Conservation (phyloP, 2,888 invertebrate genomes). For the Orchesellides sinensis region DNA sequence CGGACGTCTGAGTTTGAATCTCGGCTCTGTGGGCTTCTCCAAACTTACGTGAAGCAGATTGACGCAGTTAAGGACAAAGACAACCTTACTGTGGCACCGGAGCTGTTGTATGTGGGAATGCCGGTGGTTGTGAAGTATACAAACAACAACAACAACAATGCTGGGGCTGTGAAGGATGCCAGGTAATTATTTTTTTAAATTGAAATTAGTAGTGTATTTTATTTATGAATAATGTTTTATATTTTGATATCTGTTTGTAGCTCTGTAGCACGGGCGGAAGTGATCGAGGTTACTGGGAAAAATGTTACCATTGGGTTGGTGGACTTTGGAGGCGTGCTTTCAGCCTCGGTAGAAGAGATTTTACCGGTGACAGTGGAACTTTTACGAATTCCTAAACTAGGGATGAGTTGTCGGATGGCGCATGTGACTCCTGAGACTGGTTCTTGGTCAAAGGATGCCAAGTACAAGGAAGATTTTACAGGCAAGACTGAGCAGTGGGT, state of each 20-base stretch:
- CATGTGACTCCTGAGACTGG: not conserved
- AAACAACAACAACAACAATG: not conserved
- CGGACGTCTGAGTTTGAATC: not conserved
- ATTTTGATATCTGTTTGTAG: not conserved
- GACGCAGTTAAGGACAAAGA: not conserved
- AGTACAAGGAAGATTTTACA: not conserved
- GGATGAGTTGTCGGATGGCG: conserved; percentile 1
- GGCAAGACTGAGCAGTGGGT: not conserved
- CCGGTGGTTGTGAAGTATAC: conserved; percentile 41
- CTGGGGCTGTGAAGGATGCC: not conserved
- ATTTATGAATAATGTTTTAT: not conserved
- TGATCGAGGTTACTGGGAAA: not conserved
- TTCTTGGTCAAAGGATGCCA: not conserved
- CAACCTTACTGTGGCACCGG: not conserved
- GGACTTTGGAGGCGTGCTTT: conserved; percentile 9
- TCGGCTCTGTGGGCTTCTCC: not conserved
- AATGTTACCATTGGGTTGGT: not conserved
- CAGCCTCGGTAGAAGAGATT: not conserved
- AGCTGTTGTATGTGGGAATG: conserved; percentile 19
- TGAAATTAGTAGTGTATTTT: not conserved
- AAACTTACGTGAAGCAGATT: not conserved
- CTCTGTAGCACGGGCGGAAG: not conserved
- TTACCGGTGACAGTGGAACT: not conserved
- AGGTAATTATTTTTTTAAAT: not conserved
- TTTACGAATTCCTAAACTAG: conserved; percentile 38